phyloP scores from a whole-genome alignment of 2,797 vertebrate species.

The Triplophysa yarkandensis region DNA sequence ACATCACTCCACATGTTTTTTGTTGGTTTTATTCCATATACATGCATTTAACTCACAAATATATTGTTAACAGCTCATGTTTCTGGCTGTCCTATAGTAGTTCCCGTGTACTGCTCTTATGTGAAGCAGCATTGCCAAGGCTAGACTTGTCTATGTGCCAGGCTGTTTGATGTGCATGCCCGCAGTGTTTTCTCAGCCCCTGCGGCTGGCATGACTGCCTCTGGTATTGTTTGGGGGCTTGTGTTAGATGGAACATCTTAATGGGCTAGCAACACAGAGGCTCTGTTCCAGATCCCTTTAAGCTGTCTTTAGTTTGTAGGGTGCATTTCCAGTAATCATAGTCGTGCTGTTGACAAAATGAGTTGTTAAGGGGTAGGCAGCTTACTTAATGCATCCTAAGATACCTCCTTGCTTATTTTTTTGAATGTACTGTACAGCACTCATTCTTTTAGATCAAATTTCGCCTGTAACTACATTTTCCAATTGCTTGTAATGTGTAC shows the following conservation, averaged over 20 bases:
- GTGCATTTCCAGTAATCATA: not conserved
- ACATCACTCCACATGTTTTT: not conserved
- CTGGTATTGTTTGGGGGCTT: conserved; percentile 42
- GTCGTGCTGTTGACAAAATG: not conserved
- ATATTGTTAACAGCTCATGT: conserved; percentile 6
- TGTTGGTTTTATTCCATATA: not conserved
- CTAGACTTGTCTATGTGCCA: conserved; percentile 36
- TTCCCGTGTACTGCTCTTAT: conserved; percentile 23
- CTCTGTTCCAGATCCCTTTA: not conserved
- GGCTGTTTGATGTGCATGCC: conserved; percentile 51
- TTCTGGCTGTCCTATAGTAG: conserved; percentile 20
- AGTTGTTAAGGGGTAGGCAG: not conserved
- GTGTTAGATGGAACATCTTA: conserved; percentile 26
- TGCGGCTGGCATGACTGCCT: conserved; percentile 40
- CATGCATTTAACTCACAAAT: not conserved
- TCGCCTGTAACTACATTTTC: too few species aligned
- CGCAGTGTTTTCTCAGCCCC: conserved; percentile 46
- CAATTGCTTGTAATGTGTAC: too few species aligned
- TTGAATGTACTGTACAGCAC: too few species aligned
- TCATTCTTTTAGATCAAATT: too few species aligned
- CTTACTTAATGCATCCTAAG: not conserved
- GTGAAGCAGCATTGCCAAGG: conserved; percentile 10
- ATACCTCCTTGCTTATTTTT: not conserved
- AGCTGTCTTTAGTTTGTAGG: not conserved
- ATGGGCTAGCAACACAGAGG: not conserved